Base-by-base conservation (phyloP, 2,888 invertebrate species). In the Mythimna vitellina region DNA sequence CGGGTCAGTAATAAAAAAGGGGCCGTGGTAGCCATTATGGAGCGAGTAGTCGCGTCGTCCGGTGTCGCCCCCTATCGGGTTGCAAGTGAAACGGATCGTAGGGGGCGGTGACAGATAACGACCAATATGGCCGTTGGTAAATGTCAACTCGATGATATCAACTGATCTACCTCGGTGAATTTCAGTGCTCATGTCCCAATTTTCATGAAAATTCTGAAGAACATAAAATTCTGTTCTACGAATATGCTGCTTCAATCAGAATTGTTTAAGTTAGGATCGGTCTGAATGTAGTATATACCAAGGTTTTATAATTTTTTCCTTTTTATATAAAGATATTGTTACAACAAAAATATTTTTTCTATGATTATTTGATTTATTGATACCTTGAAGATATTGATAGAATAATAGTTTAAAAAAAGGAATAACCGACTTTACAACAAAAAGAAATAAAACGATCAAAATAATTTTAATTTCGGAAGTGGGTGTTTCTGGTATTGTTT, bases 1-100 rank as follows among this genome's bases (percentile, higher is more conserved):
- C 95, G 95, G 96, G 94, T 94, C 94, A 95, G 96, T 96, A 95
- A 95, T 96, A 96, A 96, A 96, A 95, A 95, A 91, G 93, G 94
- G 96, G 94, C 94, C 93, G 95, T 92, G 93, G 94, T 94, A 92
- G 94, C 94, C 93, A 95, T 95, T 95, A 95, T 92, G 86, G 89
- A 90, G 92, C 90, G 93, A 94, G 94, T 93, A 93, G 93, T 89
- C 91, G 88, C 92, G 92, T 89, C 90, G 90, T 90, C 89, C 91
- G 89, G 89, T 88, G 91, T 94, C 95, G 96, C 96, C 96, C 96
- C 96, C 96, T 96, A 96, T 96, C 95, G 93, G 93, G 93, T 96
- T 96, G 93, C 96, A 94, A 95, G 95, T 95, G 94, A 95, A 95
- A 95, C 93, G 93, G 92, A 95, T 93, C 92, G 90, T 89, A 89